These are phyloP conservation scores for Lacerta agilis DNA, from an alignment of 2,797 vertebrate genomes.

Conservation along the genomic window DNA sequence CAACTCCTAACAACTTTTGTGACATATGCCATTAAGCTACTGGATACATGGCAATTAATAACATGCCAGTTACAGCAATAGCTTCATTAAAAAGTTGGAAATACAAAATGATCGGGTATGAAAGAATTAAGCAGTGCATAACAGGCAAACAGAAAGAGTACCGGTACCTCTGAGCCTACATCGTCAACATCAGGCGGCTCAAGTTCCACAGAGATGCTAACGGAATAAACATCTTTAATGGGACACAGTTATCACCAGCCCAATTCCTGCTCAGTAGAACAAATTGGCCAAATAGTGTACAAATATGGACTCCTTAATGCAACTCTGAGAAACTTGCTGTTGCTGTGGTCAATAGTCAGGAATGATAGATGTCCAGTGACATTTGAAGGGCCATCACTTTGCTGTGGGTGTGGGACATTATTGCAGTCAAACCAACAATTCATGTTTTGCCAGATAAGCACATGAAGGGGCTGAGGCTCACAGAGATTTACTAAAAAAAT, in stretches of 20 bases:
- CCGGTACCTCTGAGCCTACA: background rate
- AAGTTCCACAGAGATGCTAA: slow-evolving; percentile 10
- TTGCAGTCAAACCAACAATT: no score
- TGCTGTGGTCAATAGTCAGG: no score
- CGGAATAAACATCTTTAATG: background rate
- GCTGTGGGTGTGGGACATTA: no score
- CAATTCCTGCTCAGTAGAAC: background rate
- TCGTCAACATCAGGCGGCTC: background rate
- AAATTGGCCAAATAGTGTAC: background rate
- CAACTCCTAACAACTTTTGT: slow-evolving; percentile 6
- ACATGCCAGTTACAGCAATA: background rate
- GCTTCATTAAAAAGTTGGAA: background rate
- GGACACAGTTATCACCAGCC: background rate
- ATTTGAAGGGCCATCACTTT: no score
- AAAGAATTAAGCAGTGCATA: background rate
- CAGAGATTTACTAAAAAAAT: no score
- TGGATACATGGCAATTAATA: slow-evolving; percentile 10
- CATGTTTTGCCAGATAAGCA: no score
- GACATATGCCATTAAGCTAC: background rate
- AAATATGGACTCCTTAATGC: background rate
- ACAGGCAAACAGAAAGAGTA: background rate
- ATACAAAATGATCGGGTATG: slow-evolving; percentile 10
- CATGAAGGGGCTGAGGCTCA: no score
- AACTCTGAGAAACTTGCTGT: no score
- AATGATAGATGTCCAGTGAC: no score